These are phyloP conservation scores for Leptodactylus fallax DNA, from an alignment of 2,797 vertebrate species.

Conservation along the genomic window DNA sequence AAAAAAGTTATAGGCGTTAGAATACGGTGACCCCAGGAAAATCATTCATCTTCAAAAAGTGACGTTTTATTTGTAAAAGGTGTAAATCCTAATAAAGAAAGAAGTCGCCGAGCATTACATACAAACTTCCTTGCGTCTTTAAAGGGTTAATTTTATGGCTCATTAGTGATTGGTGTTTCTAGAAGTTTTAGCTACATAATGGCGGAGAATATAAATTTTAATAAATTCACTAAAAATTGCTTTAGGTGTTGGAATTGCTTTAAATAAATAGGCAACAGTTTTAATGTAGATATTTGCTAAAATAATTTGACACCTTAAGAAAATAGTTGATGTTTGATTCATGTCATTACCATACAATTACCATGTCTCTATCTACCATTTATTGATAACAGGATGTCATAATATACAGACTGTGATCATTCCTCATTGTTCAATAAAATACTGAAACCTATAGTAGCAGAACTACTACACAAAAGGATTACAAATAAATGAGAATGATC, in stretches of 20 bases:
- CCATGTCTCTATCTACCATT: conserved; percentile 11
- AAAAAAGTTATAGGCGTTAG: too few relatives aligned
- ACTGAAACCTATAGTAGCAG: background rate
- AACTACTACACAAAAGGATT: background rate
- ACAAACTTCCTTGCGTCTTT: too few relatives aligned
- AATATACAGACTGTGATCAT: conserved; percentile 30
- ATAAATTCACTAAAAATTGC: too few relatives aligned
- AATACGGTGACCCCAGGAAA: too few relatives aligned
- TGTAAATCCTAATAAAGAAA: too few relatives aligned
- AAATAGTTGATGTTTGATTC: conserved; percentile 34
- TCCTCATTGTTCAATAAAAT: background rate
- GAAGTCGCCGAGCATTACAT: too few relatives aligned
- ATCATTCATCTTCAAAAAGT: too few relatives aligned
- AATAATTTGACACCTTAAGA: conserved; percentile 53
- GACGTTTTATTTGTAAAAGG: too few relatives aligned
- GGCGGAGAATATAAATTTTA: too few relatives aligned
- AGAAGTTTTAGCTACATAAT: too few relatives aligned
- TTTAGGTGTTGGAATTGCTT: background rate
- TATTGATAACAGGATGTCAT: conserved; percentile 49
- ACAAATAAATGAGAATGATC: background rate
- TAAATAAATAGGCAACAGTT: background rate
- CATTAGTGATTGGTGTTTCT: too few relatives aligned
- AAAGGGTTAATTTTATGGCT: too few relatives aligned
- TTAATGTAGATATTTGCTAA: conserved; percentile 16
- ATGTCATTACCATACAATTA: conserved; percentile 42